phyloP scores from a whole-genome alignment of 2,113 vertebrate genomes.

The Microcebus jonahi region DNA sequence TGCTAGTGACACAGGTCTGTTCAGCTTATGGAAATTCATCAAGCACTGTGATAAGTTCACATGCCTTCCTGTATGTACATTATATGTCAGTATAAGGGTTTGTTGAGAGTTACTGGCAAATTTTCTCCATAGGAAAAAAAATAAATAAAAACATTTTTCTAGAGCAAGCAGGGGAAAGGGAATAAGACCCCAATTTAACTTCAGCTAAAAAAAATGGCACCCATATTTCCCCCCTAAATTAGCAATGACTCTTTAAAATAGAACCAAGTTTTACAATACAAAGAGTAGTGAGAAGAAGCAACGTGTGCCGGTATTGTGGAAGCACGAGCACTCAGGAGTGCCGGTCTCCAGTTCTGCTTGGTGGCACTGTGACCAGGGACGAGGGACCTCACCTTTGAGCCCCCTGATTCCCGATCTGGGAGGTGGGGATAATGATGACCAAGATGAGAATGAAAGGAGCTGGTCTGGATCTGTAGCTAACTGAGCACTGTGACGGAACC shows the following conservation, averaged over 20 bases:
- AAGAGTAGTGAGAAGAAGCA: not conserved
- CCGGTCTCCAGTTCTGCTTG: not conserved
- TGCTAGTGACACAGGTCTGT: not conserved
- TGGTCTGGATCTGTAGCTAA: not conserved
- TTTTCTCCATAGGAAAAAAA: not conserved
- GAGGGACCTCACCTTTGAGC: not conserved
- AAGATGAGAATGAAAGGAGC: not conserved
- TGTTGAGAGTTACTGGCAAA: not conserved
- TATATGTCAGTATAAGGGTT: not conserved
- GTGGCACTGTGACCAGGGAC: not conserved
- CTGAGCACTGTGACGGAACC: not conserved
- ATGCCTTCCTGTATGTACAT: not conserved
- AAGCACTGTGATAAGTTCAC: not conserved
- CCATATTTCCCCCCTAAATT: not conserved
- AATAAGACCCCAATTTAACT: not conserved
- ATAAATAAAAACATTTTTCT: not conserved
- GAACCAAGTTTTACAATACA: not conserved
- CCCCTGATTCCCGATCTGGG: not conserved
- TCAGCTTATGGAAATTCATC: not conserved
- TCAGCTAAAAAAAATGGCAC: not conserved
- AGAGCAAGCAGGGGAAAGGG: not conserved
- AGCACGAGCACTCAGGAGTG: not conserved
- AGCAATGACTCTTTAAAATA: not conserved
- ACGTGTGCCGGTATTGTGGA: rapidly evolving
- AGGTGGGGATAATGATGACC: not conserved